These are phyloP conservation scores for Onychomys torridus DNA, from an alignment of 2,797 vertebrate genomes.

Conservation along the genomic window DNA sequence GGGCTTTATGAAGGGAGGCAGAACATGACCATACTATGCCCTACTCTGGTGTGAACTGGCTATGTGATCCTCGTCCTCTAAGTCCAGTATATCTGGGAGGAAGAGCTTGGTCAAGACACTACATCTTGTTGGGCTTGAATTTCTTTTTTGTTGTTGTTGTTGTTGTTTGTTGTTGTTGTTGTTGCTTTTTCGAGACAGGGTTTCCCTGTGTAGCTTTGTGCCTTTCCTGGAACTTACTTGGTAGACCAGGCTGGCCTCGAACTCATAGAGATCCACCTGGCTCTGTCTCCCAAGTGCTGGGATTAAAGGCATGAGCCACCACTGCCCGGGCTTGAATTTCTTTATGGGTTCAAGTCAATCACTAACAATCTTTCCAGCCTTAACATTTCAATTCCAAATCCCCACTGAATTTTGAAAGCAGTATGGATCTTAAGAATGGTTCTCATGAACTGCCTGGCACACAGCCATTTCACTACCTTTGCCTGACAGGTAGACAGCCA, in stretches of 20 bases:
- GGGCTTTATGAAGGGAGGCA: background rate
- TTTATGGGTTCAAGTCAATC: background rate
- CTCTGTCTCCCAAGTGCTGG: too few relatives aligned
- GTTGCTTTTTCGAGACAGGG: too few relatives aligned
- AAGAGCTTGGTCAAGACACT: background rate
- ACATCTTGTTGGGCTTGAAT: background rate
- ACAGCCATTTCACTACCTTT: background rate
- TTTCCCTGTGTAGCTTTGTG: too few relatives aligned
- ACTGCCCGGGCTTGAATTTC: background rate
- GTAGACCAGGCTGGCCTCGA: too few relatives aligned
- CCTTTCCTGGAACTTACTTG: too few relatives aligned
- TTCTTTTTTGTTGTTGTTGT: too few relatives aligned
- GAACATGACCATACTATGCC: background rate
- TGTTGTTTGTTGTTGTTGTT: too few relatives aligned
- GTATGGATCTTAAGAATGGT: background rate
- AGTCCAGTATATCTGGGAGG: background rate
- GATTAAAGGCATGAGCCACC: too few relatives aligned
- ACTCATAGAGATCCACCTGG: too few relatives aligned
- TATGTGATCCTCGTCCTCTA: background rate
- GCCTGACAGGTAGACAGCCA: background rate
- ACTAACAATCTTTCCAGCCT: background rate
- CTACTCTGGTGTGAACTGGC: background rate
- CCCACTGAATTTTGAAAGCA: background rate
- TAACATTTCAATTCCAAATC: background rate
- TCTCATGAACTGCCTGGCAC: background rate